Conservation (phyloP, 2,113 vertebrate species). For the Tamias sibiricus region DNA sequence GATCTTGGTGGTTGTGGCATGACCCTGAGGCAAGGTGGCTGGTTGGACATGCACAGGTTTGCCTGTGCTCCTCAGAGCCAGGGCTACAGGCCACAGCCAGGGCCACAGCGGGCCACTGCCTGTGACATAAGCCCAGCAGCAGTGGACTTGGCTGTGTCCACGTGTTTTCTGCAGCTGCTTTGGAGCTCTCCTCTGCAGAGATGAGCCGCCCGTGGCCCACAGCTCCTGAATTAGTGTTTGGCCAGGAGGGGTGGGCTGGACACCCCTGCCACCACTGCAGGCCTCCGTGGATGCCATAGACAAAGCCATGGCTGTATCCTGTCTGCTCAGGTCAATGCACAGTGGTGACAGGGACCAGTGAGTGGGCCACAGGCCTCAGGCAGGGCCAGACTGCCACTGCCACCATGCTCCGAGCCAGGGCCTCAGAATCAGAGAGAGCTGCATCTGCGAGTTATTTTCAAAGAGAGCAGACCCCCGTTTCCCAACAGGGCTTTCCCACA, state of each 20-base stretch:
- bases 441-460: background rate
- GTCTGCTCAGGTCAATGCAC: background rate
- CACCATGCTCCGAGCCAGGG: background rate
- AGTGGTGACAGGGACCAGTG: background rate
- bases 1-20: background rate
- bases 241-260: background rate
- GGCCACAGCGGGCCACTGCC: background rate
- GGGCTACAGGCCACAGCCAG: background rate
- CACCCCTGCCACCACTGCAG: accelerated
- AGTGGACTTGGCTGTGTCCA: accelerated
- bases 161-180: background rate
- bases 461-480: background rate
- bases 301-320: background rate
- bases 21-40: background rate
- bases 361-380: background rate
- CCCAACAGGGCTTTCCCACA: background rate
- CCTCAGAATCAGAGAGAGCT: no score
- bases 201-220: background rate
- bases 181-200: background rate
- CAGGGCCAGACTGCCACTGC: background rate
- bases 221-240: background rate
- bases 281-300: background rate
- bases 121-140: accelerated
- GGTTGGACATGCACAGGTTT: accelerated
- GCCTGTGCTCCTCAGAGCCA: background rate